A percentile compares a stretch with the other conserved stretches of the same genome.
Conservation (phyloP, 2,113 vertebrate genomes). For the Scopus umbretta region DNA sequence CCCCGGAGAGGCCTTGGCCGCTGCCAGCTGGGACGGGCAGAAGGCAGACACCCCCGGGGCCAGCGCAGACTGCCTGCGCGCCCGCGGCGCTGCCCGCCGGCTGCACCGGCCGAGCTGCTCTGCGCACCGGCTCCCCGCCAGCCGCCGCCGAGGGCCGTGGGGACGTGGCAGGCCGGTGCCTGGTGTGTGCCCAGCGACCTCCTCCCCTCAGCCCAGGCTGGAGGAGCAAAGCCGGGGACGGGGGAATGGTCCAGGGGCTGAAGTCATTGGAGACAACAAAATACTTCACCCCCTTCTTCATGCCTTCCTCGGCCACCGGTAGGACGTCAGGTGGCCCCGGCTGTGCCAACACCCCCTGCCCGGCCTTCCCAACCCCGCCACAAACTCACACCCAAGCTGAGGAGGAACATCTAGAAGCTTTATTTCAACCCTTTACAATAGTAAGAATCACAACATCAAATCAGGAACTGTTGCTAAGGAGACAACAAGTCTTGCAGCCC, state of each 20-base stretch:
- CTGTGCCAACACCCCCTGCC: neutral
- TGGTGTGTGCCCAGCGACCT: neutral
- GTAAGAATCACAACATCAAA: conserved; percentile 62
- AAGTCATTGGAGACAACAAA: rapidly evolving
- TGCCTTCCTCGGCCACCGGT: neutral
- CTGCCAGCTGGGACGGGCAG: too few species aligned
- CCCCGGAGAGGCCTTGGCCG: too few species aligned
- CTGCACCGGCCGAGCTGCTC: too few species aligned
- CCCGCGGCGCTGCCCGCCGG: too few species aligned
- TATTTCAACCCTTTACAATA: conserved; percentile 76
- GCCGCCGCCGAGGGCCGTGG: too few species aligned
- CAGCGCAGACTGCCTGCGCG: too few species aligned
- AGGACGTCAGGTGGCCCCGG: rapidly evolving
- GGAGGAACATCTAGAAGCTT: conserved; percentile 68
- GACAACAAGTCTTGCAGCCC: conserved; percentile 12
- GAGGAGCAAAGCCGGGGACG: neutral
- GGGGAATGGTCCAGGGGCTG: too few species aligned
- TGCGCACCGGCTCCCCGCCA: too few species aligned
- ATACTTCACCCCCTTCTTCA: rapidly evolving
- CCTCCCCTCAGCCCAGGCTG: neutral
- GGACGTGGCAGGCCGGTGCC: neutral
- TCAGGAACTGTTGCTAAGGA: conserved; percentile 48
- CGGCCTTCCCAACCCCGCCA: neutral
- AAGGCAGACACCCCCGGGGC: too few species aligned
- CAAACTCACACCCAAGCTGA: neutral